These are phyloP conservation scores for Myopa tessellatipennis DNA, from an alignment of 2,888 invertebrate species.

Conservation along the genomic window DNA sequence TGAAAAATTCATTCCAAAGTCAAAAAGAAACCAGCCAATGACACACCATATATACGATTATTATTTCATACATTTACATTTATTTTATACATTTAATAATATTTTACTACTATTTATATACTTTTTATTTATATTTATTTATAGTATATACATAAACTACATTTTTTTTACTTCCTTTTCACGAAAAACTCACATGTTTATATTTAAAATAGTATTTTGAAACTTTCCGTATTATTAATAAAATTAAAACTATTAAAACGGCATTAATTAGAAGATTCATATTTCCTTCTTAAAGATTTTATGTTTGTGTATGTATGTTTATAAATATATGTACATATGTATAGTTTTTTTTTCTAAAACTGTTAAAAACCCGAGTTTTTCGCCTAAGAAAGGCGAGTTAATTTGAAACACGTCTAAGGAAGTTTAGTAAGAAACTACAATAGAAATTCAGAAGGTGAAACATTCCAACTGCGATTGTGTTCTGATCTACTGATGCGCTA, in stretches of 20 bases:
- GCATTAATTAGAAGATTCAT: constrained; percentile 10
- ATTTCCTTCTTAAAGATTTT: background rate
- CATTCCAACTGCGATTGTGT: too few relatives aligned
- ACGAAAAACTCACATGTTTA: background rate
- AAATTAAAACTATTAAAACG: background rate
- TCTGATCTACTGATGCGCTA: too few relatives aligned
- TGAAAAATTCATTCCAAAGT: too few relatives aligned
- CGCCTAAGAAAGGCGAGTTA: background rate
- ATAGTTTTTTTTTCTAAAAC: too few relatives aligned
- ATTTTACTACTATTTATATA: too few relatives aligned
- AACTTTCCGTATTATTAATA: background rate
- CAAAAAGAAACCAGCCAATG: too few relatives aligned
- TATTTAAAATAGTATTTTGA: constrained; percentile 3
- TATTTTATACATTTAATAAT: too few relatives aligned
- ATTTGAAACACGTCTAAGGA: constrained; percentile 5
- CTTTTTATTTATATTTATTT: too few relatives aligned
- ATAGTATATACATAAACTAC: too few relatives aligned
- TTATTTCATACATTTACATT: too few relatives aligned
- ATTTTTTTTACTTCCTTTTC: background rate
- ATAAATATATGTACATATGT: background rate
- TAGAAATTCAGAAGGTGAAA: too few relatives aligned
- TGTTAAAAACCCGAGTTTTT: background rate
- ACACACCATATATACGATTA: too few relatives aligned
- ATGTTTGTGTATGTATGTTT: background rate
- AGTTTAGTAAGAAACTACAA: background rate